Conservation (phyloP, 2,797 vertebrate species). For the Lerista edwardsae region DNA sequence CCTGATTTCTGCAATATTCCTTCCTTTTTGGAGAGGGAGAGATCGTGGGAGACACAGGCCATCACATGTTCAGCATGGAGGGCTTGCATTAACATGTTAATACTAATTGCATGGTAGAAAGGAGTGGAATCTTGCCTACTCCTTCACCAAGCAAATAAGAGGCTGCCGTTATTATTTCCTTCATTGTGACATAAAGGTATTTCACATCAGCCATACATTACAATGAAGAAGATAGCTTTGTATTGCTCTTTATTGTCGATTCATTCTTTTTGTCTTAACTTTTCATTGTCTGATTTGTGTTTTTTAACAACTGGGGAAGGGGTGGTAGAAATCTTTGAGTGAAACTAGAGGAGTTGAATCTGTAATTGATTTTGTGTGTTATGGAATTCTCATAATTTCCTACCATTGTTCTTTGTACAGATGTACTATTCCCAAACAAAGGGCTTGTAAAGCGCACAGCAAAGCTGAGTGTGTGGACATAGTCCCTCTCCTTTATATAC, state of each 20-base stretch:
- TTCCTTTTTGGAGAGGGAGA: neutral
- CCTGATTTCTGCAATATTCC: neutral
- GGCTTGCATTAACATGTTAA: neutral
- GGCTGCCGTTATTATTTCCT: neutral
- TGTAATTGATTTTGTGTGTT: constrained; percentile 3
- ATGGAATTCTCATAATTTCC: constrained; percentile 14
- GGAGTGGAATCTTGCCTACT: neutral
- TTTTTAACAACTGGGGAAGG: neutral
- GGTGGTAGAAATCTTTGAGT: neutral
- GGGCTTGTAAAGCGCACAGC: neutral
- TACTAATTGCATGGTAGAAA: neutral
- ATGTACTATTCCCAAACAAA: neutral
- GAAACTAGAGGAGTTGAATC: neutral
- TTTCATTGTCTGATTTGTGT: neutral
- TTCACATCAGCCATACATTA: neutral
- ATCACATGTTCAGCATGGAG: too few relatives aligned
- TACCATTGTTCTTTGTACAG: neutral
- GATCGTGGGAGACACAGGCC: neutral
- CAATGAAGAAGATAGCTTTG: neutral
- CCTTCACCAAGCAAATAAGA: neutral
- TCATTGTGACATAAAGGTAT: too few relatives aligned
- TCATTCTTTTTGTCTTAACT: neutral
- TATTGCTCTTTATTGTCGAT: neutral
- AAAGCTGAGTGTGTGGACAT: neutral
- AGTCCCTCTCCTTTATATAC: neutral